Base-by-base conservation (phyloP, 2,888 invertebrate species). In the Agonopterix arenella region DNA sequence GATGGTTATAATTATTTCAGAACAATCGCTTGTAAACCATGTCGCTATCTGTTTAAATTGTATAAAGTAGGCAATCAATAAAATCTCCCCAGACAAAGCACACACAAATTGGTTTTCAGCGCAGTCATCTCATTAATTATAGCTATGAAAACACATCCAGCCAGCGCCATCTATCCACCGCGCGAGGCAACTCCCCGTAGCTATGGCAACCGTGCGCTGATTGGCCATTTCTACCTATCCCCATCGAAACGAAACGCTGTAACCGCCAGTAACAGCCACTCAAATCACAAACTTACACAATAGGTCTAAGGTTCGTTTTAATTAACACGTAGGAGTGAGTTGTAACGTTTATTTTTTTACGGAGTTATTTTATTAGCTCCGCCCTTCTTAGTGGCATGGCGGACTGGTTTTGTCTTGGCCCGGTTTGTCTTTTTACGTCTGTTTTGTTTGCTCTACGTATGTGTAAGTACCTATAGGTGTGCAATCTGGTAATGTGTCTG, bases 341-440 rank as follows among this genome's bases (percentile, higher is more conserved):
- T 73, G 57, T 58, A 56, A 55, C 58, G 61, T 61, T 28, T 67
- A 53, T 49, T n/a, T n/a, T n/a, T 40, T 40, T 40, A 40, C 55
- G 46, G 55, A 49, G 58, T 62, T 56, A 61, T 71, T 57, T 80
- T 77, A 83, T 83, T 85, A 84, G 85, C 81, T 68, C 84, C 88
- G 85, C 88, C 86, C 81, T 77, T 70, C 77, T 66, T 64, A 68
- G 73, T 60, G 78, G 76, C 80, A 86, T 86, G 86, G 86, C 88
- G 84, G 85, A 73, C 73, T 57, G 70, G 68, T 61, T 62, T 64
- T 66, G 68, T 73, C 75, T 76, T 73, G 67, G 72, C 64, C 65
- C 58, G 63, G 62, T 57, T 66, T 69, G 80, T 77, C 83, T 83
- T 84, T 83, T 81, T 75, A 64, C 72, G 74, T 72, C 56, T 56